Percentiles rank a stretch among this genome's conserved stretches.
Evolutionary conservation across 2,113 vertebrate species (phyloP).

Genomic region (Arenaria interpres): DNA sequence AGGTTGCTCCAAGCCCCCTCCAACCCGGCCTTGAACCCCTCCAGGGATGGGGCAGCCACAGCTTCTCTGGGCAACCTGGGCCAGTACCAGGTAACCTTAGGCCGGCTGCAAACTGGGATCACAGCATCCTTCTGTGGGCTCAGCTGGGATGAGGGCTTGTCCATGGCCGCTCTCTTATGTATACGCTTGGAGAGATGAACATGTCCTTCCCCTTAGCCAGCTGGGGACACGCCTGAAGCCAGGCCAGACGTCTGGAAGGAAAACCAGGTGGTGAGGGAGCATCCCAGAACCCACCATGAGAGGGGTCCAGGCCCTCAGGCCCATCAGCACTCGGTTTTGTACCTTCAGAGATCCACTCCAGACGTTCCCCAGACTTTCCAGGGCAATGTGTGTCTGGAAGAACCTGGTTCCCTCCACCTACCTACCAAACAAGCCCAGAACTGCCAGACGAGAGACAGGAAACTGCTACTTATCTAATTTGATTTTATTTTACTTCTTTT

Average conservation of each 20-base stretch:
- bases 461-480: not conserved
- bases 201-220: not conserved
- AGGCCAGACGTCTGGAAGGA: not conserved
- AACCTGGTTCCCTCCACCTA: not conserved
- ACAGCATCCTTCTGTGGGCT: not conserved
- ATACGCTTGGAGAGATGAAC: not conserved
- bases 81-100: accelerated
- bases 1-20: too few species aligned
- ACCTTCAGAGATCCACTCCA: not conserved
- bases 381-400: not conserved
- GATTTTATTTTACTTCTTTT: not conserved
- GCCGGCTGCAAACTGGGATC: not conserved
- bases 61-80: too few species aligned
- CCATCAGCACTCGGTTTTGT: not conserved
- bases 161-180: accelerated
- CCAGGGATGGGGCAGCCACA: too few species aligned
- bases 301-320: not conserved
- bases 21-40: too few species aligned
- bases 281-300: not conserved
- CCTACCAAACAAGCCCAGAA: not conserved
- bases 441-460: not conserved
- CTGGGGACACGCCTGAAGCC: not conserved
- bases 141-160: not conserved
- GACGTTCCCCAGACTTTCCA: not conserved
- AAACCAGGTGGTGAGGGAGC: not conserved